phyloP scores from a whole-genome alignment of 2,797 vertebrate species.

The Eidolon dupreanum region DNA sequence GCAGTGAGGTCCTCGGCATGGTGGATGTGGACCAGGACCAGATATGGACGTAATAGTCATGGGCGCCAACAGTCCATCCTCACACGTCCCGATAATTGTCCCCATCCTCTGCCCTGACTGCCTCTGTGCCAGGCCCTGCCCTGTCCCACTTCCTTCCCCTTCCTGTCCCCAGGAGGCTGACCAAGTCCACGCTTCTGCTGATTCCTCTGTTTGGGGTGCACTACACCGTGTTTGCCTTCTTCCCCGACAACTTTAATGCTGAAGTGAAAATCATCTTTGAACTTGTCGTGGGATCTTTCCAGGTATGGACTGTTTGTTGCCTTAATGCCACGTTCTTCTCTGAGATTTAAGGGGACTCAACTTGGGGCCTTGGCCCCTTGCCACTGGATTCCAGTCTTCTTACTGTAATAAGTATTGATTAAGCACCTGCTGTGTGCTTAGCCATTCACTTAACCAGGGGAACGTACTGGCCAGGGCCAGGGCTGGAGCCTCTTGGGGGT shows the following conservation, averaged over 20 bases:
- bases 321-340: neutral
- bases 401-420: neutral
- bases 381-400: neutral
- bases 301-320: conserved; percentile 86
- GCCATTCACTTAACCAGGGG: neutral
- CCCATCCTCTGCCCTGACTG: neutral
- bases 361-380: neutral
- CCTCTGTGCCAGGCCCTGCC: neutral
- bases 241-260: conserved; percentile 92
- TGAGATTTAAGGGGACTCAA: neutral
- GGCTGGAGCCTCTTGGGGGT: neutral
- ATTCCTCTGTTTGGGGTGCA: conserved; percentile 98
- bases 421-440: neutral
- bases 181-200: conserved; percentile 96
- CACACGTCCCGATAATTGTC: neutral
- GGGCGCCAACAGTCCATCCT: neutral
- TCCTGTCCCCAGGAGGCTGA: conserved; percentile 91
- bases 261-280: conserved; percentile 93
- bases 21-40: neutral
- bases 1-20: accelerated
- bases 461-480: neutral
- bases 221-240: conserved; percentile 96
- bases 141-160: neutral
- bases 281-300: conserved; percentile 95
- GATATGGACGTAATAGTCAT: accelerated